Evolutionary conservation across 2,888 invertebrate genomes (phyloP).

Genomic region (Poecilobothrus nobilitatus): DNA sequence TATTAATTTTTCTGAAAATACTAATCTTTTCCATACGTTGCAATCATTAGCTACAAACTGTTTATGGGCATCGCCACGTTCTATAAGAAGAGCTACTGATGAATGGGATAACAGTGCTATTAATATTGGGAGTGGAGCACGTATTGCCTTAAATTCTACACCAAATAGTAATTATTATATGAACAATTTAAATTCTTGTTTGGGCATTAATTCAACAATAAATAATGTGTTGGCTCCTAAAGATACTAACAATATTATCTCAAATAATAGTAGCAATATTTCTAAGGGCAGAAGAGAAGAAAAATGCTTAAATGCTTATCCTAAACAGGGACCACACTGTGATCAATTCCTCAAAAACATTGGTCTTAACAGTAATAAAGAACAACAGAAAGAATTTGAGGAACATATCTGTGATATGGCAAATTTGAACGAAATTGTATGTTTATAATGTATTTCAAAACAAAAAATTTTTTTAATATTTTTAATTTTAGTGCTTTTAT

Average conservation of each 20-base stretch:
- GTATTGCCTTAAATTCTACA: neutral
- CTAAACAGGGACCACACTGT: constrained; percentile 45
- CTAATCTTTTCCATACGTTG: constrained; percentile 36
- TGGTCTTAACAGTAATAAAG: constrained; percentile 35
- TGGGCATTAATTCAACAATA: constrained; percentile 19
- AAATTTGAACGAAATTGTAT: constrained; percentile 43
- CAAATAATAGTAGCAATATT: constrained; percentile 14
- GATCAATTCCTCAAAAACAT: constrained; percentile 45
- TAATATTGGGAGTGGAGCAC: neutral
- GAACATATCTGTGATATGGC: constrained; percentile 45
- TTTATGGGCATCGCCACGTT: constrained; percentile 27
- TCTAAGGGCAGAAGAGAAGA: constrained; percentile 6
- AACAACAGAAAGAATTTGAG: constrained; percentile 33
- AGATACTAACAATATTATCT: constrained; percentile 8
- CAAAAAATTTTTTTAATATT: constrained; percentile 10
- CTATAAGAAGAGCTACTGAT: constrained; percentile 17
- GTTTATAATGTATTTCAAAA: constrained; percentile 20
- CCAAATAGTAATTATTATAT: neutral
- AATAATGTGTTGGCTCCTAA: constrained; percentile 24
- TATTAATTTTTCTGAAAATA: constrained; percentile 23
- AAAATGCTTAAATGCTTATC: constrained; percentile 22
- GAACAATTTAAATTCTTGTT: neutral
- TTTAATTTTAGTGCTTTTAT: constrained; percentile 37
- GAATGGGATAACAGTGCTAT: neutral
- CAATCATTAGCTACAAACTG: constrained; percentile 42